phyloP scores from a whole-genome alignment of 2,888 invertebrate genomes.

The Brachynemurus nebulosus region DNA sequence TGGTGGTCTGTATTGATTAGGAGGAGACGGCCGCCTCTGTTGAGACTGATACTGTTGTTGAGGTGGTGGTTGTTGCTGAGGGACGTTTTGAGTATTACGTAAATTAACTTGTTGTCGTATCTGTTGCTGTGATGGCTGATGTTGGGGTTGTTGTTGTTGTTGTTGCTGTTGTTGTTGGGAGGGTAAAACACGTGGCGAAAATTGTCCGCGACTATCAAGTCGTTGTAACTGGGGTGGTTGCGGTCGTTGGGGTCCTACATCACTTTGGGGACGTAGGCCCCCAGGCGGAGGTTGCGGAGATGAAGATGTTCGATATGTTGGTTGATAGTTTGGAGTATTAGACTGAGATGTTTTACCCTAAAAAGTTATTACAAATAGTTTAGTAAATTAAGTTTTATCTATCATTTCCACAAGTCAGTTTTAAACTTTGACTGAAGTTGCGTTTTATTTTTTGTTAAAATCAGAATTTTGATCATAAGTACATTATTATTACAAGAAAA shows the following conservation, averaged over 20 bases:
- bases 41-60: too few species aligned
- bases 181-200: slow-evolving; percentile 19
- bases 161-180: slow-evolving; percentile 14
- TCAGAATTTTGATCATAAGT: too few species aligned
- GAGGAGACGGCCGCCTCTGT: too few species aligned
- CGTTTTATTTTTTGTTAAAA: too few species aligned
- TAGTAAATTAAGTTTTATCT: not conserved
- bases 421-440: not conserved
- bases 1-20: slow-evolving; percentile 22
- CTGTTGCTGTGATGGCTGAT: slow-evolving; percentile 14
- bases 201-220: slow-evolving; percentile 32
- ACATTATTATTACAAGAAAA: too few species aligned
- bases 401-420: not conserved
- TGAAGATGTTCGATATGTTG: slow-evolving; percentile 20
- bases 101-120: slow-evolving; percentile 5
- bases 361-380: not conserved
- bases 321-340: slow-evolving; percentile 1
- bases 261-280: slow-evolving; percentile 21
- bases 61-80: too few species aligned
- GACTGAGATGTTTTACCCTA: not conserved
- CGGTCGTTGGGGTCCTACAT: slow-evolving; percentile 25
- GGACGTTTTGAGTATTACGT: slow-evolving; percentile 16
- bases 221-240: slow-evolving; percentile 22
- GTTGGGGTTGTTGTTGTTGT: slow-evolving; percentile 14
- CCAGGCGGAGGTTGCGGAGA: slow-evolving; percentile 26